Conservation (phyloP, 53 echinoderm and acorn worm genomes). For the Holothuria leucospilota region DNA sequence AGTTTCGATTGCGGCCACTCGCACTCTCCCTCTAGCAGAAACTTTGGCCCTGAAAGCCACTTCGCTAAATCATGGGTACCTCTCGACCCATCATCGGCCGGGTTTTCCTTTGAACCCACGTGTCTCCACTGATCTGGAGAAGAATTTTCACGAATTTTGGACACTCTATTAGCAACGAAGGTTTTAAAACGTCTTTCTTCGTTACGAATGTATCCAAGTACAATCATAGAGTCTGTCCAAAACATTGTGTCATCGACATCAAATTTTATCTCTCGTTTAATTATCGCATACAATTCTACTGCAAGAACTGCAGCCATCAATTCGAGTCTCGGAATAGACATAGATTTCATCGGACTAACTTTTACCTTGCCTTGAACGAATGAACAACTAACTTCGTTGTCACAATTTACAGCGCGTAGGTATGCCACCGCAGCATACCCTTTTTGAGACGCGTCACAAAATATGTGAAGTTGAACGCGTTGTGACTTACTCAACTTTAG, state of each 20-base stretch:
- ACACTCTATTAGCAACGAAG: not conserved
- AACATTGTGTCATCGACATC: not conserved
- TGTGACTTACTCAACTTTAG: not conserved
- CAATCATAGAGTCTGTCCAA: constrained; percentile 65
- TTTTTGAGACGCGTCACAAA: constrained; percentile 66
- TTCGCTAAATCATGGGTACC: not conserved
- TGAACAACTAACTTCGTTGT: constrained; percentile 20
- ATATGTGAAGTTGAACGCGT: constrained; percentile 28
- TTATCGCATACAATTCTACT: not conserved
- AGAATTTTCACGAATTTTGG: not conserved
- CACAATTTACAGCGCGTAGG: constrained; percentile 30
- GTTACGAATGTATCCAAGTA: not conserved
- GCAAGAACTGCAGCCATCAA: constrained; percentile 67
- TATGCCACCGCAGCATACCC: constrained; percentile 67
- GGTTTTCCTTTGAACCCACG: constrained; percentile 47
- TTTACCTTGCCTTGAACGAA: constrained; percentile 65
- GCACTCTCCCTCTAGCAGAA: not conserved
- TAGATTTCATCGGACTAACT: constrained; percentile 61
- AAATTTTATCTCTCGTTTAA: constrained; percentile 17
- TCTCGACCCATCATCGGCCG: constrained; percentile 41
- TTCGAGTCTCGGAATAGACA: constrained; percentile 69
- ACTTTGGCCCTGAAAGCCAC: not conserved
- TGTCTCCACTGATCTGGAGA: constrained; percentile 52
- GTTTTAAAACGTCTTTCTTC: not conserved
- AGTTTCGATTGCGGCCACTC: not conserved